A percentile compares a stretch with the other conserved stretches of the same genome.
phyloP scores from a whole-genome alignment of 2,113 vertebrate species.

The Perca fluviatilis region DNA sequence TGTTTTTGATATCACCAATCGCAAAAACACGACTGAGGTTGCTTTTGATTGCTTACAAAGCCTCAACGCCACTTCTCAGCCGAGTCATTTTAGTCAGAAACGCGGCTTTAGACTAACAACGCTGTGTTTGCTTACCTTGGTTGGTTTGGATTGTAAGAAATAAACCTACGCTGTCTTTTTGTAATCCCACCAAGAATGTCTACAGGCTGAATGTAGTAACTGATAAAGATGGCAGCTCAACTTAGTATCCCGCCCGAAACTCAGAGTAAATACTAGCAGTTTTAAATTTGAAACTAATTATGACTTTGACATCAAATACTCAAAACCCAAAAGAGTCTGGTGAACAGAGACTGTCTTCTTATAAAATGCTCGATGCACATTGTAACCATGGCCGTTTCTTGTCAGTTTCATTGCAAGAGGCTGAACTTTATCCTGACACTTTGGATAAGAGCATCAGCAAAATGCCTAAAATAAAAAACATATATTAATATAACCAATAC shows the following conservation, averaged over 20 bases:
- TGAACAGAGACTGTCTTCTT: not conserved
- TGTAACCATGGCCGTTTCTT: not conserved
- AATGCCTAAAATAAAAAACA: not conserved
- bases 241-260: not conserved
- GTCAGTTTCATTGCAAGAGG: not conserved
- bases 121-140: not conserved
- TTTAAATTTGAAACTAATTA: not conserved
- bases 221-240: not conserved
- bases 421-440: not conserved
- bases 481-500: not conserved
- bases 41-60: not conserved
- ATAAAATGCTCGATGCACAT: not conserved
- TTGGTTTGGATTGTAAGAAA: not conserved
- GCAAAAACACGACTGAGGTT: not conserved
- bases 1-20: conserved; percentile 21
- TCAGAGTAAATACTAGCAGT: not conserved
- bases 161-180: not conserved
- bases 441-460: not conserved
- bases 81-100: not conserved
- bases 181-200: not conserved
- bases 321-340: not conserved
- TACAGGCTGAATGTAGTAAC: not conserved
- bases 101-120: not conserved
- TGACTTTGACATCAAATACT: not conserved
- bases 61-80: not conserved